Conservation (phyloP, 2,797 vertebrate genomes). For the Sphaeramia orbicularis region DNA sequence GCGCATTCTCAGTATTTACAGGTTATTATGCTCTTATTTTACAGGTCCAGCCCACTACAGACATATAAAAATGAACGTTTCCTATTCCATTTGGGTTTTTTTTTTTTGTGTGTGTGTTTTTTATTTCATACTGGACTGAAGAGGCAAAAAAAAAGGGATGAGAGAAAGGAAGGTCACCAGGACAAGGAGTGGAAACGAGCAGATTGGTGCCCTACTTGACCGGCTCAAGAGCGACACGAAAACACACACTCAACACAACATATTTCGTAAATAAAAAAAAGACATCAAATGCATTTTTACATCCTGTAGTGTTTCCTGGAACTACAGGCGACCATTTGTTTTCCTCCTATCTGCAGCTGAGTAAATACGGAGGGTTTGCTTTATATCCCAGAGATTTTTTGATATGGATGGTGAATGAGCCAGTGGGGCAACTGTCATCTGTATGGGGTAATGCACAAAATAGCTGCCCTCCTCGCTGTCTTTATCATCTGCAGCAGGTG, state of each 20-base stretch:
- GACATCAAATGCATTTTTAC: background rate
- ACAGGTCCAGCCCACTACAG: too few species aligned
- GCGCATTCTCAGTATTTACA: too few species aligned
- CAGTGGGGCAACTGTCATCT: conserved; percentile 36
- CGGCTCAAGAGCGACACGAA: background rate
- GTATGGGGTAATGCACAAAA: conserved; percentile 14
- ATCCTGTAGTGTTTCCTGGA: conserved; percentile 6
- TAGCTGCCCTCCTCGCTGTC: conserved; percentile 33
- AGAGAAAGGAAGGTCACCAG: background rate
- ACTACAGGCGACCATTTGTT: conserved; percentile 15
- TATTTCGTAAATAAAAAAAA: background rate
- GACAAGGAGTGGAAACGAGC: background rate
- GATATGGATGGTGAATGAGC: conserved; percentile 26
- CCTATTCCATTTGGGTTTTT: too few species aligned
- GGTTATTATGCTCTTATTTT: too few species aligned
- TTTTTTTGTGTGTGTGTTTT: background rate
- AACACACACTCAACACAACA: background rate
- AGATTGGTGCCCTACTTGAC: background rate
- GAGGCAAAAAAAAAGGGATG: background rate
- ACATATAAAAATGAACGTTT: too few species aligned
- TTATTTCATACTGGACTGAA: background rate
- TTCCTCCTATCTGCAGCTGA: conserved; percentile 15
- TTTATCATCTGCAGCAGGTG: conserved; percentile 70
- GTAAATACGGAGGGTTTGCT: background rate
- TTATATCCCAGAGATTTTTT: conserved; percentile 13